phyloP scores from a whole-genome alignment of 2,113 vertebrate genomes.

The Prionailurus bengalensis region DNA sequence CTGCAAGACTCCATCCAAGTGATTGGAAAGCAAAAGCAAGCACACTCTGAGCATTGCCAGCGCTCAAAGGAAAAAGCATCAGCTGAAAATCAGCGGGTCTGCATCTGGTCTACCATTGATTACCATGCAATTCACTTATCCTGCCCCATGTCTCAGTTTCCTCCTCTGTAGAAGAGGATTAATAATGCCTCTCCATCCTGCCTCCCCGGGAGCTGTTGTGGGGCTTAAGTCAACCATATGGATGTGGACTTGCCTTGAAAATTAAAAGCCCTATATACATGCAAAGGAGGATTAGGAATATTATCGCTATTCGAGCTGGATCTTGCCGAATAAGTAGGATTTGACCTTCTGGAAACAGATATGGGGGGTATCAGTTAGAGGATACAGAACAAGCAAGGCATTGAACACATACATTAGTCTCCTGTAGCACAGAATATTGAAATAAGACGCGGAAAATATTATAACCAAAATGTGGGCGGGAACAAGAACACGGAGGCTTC shows the following conservation, averaged over 20 bases:
- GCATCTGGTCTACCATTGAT: not conserved
- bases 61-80: not conserved
- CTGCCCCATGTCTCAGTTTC: not conserved
- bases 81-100: not conserved
- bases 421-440: not conserved
- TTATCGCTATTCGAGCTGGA: not conserved
- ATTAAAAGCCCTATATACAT: not conserved
- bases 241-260: slow-evolving; percentile 38
- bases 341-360: slow-evolving; percentile 51
- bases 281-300: slow-evolving; percentile 24
- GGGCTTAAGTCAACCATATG: not conserved
- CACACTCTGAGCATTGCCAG: not conserved
- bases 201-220: not conserved
- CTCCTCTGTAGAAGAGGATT: not conserved
- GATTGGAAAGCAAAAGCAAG: slow-evolving; percentile 25
- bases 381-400: not conserved
- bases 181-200: not conserved
- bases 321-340: slow-evolving; percentile 13
- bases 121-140: not conserved
- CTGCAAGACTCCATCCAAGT: slow-evolving; percentile 72
- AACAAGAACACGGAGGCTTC: not conserved
- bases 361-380: not conserved
- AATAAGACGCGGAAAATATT: slow-evolving; percentile 13
- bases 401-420: not conserved
- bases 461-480: not conserved